phyloP scores from a whole-genome alignment of 2,113 vertebrate genomes.

The Perccottus glenii region DNA sequence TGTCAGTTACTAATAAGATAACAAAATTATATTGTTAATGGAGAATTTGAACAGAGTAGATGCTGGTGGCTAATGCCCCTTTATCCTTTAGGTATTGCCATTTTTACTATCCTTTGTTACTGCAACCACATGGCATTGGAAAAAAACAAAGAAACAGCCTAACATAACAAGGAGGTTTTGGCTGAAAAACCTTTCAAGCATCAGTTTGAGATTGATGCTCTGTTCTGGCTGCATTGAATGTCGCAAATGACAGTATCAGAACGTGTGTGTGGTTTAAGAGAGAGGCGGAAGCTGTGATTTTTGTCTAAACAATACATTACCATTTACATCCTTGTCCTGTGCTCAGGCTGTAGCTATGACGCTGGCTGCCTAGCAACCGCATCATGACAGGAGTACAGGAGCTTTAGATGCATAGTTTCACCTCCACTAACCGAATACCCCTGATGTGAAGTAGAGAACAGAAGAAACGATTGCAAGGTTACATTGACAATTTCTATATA shows the following conservation, averaged over 20 bases:
- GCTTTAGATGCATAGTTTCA: constrained; percentile 9
- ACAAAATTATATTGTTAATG: too few relatives aligned
- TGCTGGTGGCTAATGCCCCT: too few relatives aligned
- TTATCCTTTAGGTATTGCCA: too few relatives aligned
- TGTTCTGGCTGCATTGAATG: not conserved
- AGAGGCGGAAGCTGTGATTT: not conserved
- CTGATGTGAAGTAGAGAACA: not conserved
- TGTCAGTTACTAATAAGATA: too few relatives aligned
- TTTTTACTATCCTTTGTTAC: constrained; percentile 1
- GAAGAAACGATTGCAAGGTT: not conserved
- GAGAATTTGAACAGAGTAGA: too few relatives aligned
- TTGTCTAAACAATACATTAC: constrained; percentile 8
- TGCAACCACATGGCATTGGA: not conserved
- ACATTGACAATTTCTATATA: not conserved
- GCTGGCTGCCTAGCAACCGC: constrained; percentile 15
- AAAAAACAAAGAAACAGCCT: constrained; percentile 1
- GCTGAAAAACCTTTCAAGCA: not conserved
- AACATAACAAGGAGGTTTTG: not conserved
- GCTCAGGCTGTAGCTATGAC: constrained; percentile 5
- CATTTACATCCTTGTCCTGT: constrained; percentile 1
- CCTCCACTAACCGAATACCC: constrained; percentile 1
- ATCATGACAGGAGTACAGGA: constrained; percentile 12
- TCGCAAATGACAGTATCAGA: constrained; percentile 3
- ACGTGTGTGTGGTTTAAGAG: constrained; percentile 2
- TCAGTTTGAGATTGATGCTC: not conserved